Evolutionary conservation across 2,888 invertebrate species (phyloP).

Genomic region (Drosophila austrosaltans): DNA sequence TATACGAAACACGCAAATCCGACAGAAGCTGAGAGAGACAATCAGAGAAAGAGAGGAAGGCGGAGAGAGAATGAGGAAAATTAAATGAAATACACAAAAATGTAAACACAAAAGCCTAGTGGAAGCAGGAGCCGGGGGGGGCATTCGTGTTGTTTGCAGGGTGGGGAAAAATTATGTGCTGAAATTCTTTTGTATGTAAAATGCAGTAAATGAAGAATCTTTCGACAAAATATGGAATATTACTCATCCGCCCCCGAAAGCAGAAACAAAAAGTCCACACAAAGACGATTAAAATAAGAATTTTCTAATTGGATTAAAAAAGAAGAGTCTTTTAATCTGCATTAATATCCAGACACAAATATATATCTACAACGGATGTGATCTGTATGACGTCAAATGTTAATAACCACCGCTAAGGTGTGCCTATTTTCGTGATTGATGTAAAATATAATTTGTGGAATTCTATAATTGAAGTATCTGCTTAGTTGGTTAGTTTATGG

Average conservation of each 20-base stretch:
- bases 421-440: background rate
- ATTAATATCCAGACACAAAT: background rate
- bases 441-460: no score
- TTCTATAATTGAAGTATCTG: no score
- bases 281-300: background rate
- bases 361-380: background rate
- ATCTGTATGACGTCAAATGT: background rate
- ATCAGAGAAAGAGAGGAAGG: conserved; percentile 37
- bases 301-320: background rate
- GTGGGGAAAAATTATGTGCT: background rate
- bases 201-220: conserved; percentile 9
- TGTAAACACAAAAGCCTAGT: conserved; percentile 53
- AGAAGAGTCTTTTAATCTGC: background rate
- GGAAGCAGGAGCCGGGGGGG: background rate
- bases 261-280: background rate
- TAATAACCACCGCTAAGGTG: background rate
- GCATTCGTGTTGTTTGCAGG: background rate
- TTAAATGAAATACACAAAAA: conserved; percentile 67
- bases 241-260: conserved; percentile 19
- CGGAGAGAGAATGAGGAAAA: conserved; percentile 59
- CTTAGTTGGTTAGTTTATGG: no score
- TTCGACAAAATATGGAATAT: conserved; percentile 11
- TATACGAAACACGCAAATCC: conserved; percentile 67
- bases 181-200: conserved; percentile 11
- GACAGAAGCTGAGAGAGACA: conserved; percentile 52